Evolutionary conservation across 1,140 invertebrate species (phyloP).

Genomic region (Spodoptera litura): DNA sequence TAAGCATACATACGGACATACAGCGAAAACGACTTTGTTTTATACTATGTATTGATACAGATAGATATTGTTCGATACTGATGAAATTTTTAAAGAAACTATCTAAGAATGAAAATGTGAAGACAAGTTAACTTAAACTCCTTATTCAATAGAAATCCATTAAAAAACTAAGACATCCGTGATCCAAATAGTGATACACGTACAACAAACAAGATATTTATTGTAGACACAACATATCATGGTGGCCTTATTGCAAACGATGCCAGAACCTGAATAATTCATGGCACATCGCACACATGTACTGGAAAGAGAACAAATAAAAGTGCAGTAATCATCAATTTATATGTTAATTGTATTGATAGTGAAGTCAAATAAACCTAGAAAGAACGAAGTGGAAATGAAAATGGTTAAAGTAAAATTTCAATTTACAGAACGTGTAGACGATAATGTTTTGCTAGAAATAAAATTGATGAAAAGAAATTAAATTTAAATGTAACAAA

Average conservation of each 20-base stretch:
- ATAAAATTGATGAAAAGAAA: too few species aligned
- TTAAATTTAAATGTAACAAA: too few species aligned
- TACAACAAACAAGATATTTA: slow-evolving; percentile 62
- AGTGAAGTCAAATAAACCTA: slow-evolving; percentile 31
- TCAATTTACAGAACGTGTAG: background rate
- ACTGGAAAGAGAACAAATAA: slow-evolving; percentile 30
- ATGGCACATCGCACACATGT: slow-evolving; percentile 47
- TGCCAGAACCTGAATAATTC: slow-evolving; percentile 64
- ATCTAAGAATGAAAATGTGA: too few species aligned
- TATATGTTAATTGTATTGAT: slow-evolving; percentile 40
- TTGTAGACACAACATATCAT: slow-evolving; percentile 55
- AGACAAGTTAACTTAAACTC: too few species aligned
- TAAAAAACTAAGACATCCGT: slow-evolving; percentile 41
- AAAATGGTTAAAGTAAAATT: background rate
- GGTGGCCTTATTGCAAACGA: slow-evolving; percentile 60
- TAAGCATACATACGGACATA: too few species aligned
- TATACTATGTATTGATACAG: too few species aligned
- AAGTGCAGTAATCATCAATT: slow-evolving; percentile 28
- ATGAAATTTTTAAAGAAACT: too few species aligned
- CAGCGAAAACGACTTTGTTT: too few species aligned
- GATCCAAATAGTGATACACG: slow-evolving; percentile 43
- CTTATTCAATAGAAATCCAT: too few species aligned
- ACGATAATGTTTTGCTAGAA: too few species aligned
- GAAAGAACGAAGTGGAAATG: background rate
- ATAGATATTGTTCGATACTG: too few species aligned